phyloP scores from a whole-genome alignment of 1,140 invertebrate genomes.

The Probaryconus sp. region DNA sequence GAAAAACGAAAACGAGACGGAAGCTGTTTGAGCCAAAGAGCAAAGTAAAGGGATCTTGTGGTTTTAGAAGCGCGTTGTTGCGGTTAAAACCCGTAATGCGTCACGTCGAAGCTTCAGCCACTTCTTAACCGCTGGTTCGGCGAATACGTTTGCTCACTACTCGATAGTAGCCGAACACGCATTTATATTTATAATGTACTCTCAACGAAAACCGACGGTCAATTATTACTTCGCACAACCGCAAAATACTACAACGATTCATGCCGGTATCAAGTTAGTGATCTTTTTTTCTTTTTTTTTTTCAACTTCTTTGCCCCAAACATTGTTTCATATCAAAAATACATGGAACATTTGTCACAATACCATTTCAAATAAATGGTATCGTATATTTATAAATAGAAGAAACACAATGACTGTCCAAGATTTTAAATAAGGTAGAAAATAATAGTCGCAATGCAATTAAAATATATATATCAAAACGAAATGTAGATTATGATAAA shows the following conservation, averaged over 20 bases:
- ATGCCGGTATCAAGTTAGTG: conserved; percentile 34
- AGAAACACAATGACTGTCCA: too few species aligned
- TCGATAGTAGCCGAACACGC: conserved; percentile 59
- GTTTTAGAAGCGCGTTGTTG: conserved; percentile 74
- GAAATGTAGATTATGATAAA: too few species aligned
- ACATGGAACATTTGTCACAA: too few species aligned
- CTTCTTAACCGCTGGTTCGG: conserved; percentile 71
- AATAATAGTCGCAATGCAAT: too few species aligned
- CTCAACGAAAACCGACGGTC: conserved; percentile 62
- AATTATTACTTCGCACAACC: conserved; percentile 64
- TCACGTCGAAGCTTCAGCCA: conserved; percentile 69
- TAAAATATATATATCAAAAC: too few species aligned
- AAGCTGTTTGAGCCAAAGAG: conserved; percentile 62
- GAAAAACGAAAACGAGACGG: conserved; percentile 46
- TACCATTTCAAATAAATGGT: too few species aligned
- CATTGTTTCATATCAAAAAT: conserved; percentile 13
- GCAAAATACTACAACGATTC: conserved; percentile 55
- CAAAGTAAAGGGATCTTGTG: conserved; percentile 73
- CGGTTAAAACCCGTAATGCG: conserved; percentile 75
- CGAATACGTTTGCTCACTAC: conserved; percentile 57
- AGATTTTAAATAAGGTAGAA: too few species aligned
- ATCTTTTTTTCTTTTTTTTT: conserved; percentile 15
- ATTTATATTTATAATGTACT: conserved; percentile 69
- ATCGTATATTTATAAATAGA: too few species aligned
- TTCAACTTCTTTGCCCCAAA: not conserved